A percentile compares a stretch with the other conserved stretches of the same genome.
Conservation (phyloP, 2,113 vertebrate species). For the Dinomys branickii region DNA sequence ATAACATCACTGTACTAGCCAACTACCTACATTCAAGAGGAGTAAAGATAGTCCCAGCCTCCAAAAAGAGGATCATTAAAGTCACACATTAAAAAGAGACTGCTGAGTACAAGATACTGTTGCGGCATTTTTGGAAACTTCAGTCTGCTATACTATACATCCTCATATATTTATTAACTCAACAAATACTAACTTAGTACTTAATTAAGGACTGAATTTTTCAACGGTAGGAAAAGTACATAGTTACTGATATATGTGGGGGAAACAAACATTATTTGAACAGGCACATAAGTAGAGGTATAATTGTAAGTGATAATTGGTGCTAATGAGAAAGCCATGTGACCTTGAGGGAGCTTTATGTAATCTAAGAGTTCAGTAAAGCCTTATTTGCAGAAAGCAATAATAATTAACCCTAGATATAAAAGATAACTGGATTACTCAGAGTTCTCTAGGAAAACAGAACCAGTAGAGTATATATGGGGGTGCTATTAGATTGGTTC, state of each 20-base stretch:
- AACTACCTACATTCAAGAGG: neutral
- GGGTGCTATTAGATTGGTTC: neutral
- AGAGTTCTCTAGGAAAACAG: neutral
- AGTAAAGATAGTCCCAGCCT: neutral
- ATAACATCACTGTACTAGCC: neutral
- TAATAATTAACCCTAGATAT: conserved; percentile 19
- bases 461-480: neutral
- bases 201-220: conserved; percentile 18
- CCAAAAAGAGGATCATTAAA: neutral
- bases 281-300: neutral
- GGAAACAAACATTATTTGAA: neutral
- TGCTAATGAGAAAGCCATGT: neutral
- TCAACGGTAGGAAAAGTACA: neutral
- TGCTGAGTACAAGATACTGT: neutral
- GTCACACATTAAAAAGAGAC: neutral
- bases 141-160: neutral
- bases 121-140: conserved; percentile 23
- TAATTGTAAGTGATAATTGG: neutral
- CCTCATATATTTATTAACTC: neutral
- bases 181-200: neutral
- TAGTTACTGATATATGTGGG: neutral
- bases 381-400: neutral
- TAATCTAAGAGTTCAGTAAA: conserved; percentile 3
- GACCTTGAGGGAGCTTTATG: neutral
- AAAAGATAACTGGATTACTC: neutral